Base-by-base conservation (phyloP, 2,797 vertebrate species). In the Chloroceryle inda region DNA sequence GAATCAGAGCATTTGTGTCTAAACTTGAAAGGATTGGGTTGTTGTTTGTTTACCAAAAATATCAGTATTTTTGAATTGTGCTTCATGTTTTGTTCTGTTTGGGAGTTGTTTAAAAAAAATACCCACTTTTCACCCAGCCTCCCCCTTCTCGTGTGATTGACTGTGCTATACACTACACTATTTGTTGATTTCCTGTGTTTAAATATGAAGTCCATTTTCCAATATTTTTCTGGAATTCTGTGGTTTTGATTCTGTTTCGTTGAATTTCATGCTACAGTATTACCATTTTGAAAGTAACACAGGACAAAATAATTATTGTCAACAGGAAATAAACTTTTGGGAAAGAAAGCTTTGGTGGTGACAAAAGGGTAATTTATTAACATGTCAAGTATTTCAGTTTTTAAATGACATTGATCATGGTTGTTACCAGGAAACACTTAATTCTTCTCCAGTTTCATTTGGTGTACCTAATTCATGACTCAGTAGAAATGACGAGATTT, bases 401-500 rank as follows among this genome's bases (percentile, higher is more conserved):
- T 91, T 84, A 61, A 79, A 80, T 77, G 56, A 24, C 90, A 45
- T 82, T 67, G 90, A 94, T 95, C 93, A 80, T 52, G 61, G 49
- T 7, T 58, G 90, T 96, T 94, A 95, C 92, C 88, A 92, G 94
- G 93, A 95, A 95, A 93, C 85, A 74, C 77, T 93, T 91, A 90
- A 93, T 92, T 95, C 93, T 96, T 92, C 88, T 80, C 85, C 77
- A 95, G 93, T 86, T 94, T 77, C 16, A 27, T 89, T 94, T 33
- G 5, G 74, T 94, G 83, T 95, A 95, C 91, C 94, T 93, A 90
- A 95, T 95, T 94, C 88, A 85, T 97, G 96, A 96, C 90, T 96
- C 95, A 95, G 94, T 94, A 94, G 89, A 94, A 95, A 93, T 94
- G 94, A 96, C 64, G 67, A 96, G 93, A 90, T 94, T 95, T 97